Conservation (phyloP, 2,888 invertebrate species). For the Parochlus steinenii region DNA sequence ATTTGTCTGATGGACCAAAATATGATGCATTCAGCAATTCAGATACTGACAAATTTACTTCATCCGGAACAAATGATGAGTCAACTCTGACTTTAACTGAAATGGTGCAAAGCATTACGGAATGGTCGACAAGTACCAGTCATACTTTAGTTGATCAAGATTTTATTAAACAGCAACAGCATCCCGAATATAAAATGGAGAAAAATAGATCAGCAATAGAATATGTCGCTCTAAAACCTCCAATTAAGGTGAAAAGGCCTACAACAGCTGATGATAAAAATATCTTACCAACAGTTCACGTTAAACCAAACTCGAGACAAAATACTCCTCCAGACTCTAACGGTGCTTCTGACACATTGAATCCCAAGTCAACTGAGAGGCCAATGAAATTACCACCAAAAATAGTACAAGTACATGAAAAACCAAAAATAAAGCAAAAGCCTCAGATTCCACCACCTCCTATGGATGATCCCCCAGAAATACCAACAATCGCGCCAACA, state of each 20-base stretch:
- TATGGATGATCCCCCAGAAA: conserved; percentile 21
- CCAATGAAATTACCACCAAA: conserved; percentile 28
- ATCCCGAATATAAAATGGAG: conserved; percentile 8
- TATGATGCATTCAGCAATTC: conserved; percentile 46
- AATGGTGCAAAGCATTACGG: conserved; percentile 62
- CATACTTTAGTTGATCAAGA: conserved; percentile 51
- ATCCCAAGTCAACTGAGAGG: conserved; percentile 24
- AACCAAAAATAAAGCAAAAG: conserved; percentile 16
- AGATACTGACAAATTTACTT: conserved; percentile 32
- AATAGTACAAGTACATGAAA: conserved; percentile 18
- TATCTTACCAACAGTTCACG: conserved; percentile 24
- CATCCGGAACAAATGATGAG: conserved; percentile 59
- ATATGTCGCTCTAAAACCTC: conserved; percentile 26
- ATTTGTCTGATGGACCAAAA: conserved; percentile 30
- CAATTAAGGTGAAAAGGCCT: conserved; percentile 19
- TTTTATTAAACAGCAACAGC: conserved; percentile 7
- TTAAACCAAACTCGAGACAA: conserved; percentile 21
- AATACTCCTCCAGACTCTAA: conserved; percentile 17
- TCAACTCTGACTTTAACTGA: conserved; percentile 52
- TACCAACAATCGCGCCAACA: conserved; percentile 34
- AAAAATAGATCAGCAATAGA: conserved; percentile 18
- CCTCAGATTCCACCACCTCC: conserved; percentile 13
- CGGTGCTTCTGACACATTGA: conserved; percentile 9
- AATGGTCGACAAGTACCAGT: conserved; percentile 69
- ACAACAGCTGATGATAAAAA: conserved; percentile 23